phyloP scores from a whole-genome alignment of 2,888 invertebrate genomes.

The Octonoba sinensis region DNA sequence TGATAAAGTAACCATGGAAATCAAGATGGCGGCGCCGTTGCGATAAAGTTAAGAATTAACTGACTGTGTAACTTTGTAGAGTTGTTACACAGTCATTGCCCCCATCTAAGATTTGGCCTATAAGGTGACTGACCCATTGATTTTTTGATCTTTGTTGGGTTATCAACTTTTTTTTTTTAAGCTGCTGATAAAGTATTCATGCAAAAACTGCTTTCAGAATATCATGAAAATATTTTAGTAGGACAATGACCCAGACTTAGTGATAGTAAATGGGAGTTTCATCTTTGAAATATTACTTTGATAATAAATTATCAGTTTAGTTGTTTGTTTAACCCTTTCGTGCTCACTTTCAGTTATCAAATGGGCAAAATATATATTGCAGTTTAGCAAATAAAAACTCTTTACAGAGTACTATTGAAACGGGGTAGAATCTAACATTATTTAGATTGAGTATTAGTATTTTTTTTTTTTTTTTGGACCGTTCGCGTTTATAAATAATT shows the following conservation, averaged over 20 bases:
- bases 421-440: no score
- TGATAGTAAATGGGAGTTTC: constrained; percentile 12
- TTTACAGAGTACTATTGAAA: no score
- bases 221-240: constrained; percentile 7
- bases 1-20: constrained; percentile 40
- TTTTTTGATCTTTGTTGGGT: constrained; percentile 24
- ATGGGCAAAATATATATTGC: no score
- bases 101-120: constrained; percentile 38
- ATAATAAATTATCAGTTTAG: no score
- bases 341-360: no score
- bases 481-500: no score
- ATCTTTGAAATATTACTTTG: no score
- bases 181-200: constrained; percentile 10
- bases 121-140: constrained; percentile 59
- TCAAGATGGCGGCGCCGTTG: constrained; percentile 49
- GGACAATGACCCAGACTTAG: constrained; percentile 29
- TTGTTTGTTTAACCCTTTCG: no score
- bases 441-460: no score
- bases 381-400: no score
- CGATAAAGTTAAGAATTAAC: constrained; percentile 28
- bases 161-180: neutral
- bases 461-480: no score
- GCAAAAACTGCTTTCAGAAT: neutral
- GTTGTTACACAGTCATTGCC: constrained; percentile 43
- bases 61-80: constrained; percentile 27